phyloP scores from a whole-genome alignment of 1,140 invertebrate genomes.

The Ridgeia piscesae region DNA sequence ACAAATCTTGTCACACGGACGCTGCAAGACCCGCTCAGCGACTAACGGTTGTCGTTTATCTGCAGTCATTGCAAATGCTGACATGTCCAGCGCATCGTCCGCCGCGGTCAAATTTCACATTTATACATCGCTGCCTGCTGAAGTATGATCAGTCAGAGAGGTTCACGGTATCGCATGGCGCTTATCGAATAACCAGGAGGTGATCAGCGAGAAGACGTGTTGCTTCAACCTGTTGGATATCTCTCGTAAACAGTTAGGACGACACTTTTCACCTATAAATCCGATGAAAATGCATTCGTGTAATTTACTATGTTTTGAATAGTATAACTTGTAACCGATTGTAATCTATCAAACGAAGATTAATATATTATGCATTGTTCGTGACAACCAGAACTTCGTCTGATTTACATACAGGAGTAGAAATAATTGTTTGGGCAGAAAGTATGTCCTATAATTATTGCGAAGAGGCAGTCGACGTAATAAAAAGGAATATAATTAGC shows the following conservation, averaged over 20 bases:
- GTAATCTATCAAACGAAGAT: background rate
- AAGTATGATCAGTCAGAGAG: background rate
- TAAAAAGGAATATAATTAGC: no score
- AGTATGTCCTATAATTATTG: no score
- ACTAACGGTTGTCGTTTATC: background rate
- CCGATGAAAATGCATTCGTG: background rate
- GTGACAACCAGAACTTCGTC: no score
- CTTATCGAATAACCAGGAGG: background rate
- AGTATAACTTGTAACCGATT: background rate
- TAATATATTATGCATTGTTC: no score
- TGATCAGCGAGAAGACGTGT: background rate
- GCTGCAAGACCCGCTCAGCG: background rate
- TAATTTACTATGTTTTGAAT: background rate
- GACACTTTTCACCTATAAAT: background rate
- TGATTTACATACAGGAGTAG: no score
- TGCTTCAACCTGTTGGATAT: background rate
- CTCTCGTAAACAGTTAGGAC: background rate
- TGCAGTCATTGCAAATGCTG: background rate
- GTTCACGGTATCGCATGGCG: background rate
- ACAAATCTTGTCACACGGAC: background rate
- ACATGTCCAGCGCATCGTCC: background rate
- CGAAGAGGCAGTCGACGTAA: no score
- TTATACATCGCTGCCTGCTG: background rate
- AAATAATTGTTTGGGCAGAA: no score
- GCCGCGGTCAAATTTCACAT: background rate